Evolutionary conservation across 2,113 vertebrate species (phyloP), one percentile per base, ranked within the genome.

Genomic region (Nycticryphes semicollaris): DNA sequence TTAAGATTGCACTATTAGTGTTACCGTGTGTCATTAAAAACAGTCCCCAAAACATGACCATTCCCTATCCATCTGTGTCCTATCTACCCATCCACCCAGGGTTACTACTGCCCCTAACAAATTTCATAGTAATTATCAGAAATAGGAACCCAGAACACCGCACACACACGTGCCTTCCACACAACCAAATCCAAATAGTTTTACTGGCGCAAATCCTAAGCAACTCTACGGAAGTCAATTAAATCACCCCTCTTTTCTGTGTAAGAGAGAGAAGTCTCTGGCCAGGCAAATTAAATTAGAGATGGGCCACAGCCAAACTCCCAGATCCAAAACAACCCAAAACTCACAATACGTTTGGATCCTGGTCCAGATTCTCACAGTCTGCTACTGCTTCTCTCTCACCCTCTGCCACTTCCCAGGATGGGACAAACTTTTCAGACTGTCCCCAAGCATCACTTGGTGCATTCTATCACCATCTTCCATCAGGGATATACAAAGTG

Each of bases 261-360:
- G 22, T 64, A 84, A 70, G 30, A 35, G 60, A 78, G 50, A 69
- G 77, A 51, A 85, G 78, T 59, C 50, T 93, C 78, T 43, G 84
- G 67, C 63, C 87, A 96, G 89, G 67, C 70, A 97, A 94, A 94
- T 87, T 93, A 94, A 94, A 95, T 85, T 79, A 95, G 89, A 84
- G 62, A 79, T 91, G 94, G 94, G 84, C 39, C 84, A 66, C 31
- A 85, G 94, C 96, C 96, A 96, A 88, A 84, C 54, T 93, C 69
- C 64, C 70, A 81, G 76, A 68, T 64, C 90, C 76, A 66, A 93
- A 94, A 3, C 90, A 66, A 84, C 69, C 76, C 69, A 82, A 87
- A 90, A 41, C 45, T 92, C 81, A 93, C 66, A 89, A 94, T 63
- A 54, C 28, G 2, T 79, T 92, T 87, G 77, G 84, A 82, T 73